A percentile compares a stretch with the other conserved stretches of the same genome.
Conservation (phyloP, 2,113 vertebrate species). For the Bothrops jararaca region DNA sequence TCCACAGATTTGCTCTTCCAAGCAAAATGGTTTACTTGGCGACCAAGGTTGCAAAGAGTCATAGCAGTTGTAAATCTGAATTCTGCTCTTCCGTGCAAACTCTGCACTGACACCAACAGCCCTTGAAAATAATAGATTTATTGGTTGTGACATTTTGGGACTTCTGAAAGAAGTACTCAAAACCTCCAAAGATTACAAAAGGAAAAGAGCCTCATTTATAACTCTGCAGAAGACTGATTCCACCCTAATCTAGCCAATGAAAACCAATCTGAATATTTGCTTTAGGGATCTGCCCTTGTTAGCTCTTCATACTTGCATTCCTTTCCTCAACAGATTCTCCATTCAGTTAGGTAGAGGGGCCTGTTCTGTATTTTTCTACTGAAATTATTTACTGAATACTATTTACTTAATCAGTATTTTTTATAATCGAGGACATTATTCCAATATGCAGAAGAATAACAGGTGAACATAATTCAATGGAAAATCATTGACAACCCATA, state of each 20-base stretch:
- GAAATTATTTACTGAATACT: neutral
- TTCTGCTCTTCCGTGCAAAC: constrained; percentile 50
- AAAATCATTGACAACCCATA: too few species aligned
- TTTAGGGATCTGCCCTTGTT: neutral
- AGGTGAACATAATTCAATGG: neutral
- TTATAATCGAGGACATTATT: neutral
- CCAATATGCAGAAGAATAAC: neutral
- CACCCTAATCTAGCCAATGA: neutral
- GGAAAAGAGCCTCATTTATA: constrained; percentile 2
- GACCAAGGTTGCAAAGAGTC: constrained; percentile 29
- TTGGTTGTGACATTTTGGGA: constrained; percentile 47
- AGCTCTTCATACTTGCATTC: neutral
- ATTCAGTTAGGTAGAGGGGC: neutral
- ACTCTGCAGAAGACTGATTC: neutral
- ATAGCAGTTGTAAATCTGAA: constrained; percentile 60
- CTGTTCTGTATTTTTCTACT: neutral
- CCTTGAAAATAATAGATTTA: constrained; percentile 49
- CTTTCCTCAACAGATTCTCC: neutral
- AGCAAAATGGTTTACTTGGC: constrained; percentile 57
- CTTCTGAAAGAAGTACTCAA: constrained; percentile 42
- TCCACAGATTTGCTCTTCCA: constrained; percentile 33
- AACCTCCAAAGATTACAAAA: constrained; percentile 34
- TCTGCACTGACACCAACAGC: constrained; percentile 48
- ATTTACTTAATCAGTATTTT: neutral
- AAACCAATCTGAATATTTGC: neutral